Evolutionary conservation across 1,140 invertebrate genomes (phyloP), one percentile per base, ranked within the genome.

Genomic region (honey bee (Apis mellifera)): DNA sequence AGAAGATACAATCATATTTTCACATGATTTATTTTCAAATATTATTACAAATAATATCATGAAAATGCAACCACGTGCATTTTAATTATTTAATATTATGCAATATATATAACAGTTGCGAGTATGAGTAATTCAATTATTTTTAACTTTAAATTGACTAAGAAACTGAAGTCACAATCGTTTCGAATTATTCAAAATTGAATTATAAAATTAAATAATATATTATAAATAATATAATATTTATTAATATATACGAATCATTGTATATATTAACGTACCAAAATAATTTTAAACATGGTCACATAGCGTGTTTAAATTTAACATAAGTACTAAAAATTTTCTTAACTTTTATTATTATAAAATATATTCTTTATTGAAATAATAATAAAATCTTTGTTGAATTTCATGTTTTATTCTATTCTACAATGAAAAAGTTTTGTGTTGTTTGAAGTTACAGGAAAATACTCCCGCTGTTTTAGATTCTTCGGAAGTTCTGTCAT

Each of bases 61-160:
- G 19, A 1, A 75, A 57, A 68, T 59, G 17, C 15, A 76, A 68
- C 48, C 79, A 82, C 73, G 73, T 76, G 73, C 15, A 32, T 59
- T 69, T 76, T 76, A 68, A 68, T 65, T 68, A 48, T 82, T 82
- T 82, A 42, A 82, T 76, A 68, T 82, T 82, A 76, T 68, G 72
- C 79, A 82, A 82, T 82, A 68, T 76, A 26, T 75, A 59, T 76
- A 82, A 26, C 15, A 57, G 42, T 76, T 23, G 48, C 21, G 32
- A 66, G 54, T 62, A 82, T 76, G 72, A 82, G 79, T 82, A 69
- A 76, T 60, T 82, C 72, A 69, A 69, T 76, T 82, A 82, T 82
- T 82, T 76, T 68, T 82, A 82, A 82, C 64, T 74, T 13, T 52
- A 76, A 76, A 59, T 68, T 17, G 48, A 60, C 9, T 3, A 19